phyloP scores from a whole-genome alignment of 2,113 vertebrate species.

The Gopherus flavomarginatus region DNA sequence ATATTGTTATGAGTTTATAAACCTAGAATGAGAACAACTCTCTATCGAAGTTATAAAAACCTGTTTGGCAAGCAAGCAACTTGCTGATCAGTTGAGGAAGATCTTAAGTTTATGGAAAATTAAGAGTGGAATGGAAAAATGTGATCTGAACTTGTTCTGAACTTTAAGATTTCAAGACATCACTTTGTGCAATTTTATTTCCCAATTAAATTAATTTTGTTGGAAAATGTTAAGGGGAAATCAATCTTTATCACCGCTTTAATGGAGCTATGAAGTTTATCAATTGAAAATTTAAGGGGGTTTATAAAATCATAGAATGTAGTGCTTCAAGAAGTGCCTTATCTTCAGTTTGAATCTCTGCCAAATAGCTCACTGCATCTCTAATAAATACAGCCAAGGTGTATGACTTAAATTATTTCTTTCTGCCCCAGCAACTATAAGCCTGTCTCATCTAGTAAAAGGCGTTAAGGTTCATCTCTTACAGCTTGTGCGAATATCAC shows the following conservation, averaged over 20 bases:
- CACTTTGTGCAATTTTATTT: background rate
- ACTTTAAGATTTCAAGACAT: background rate
- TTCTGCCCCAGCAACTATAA: background rate
- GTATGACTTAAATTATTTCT: background rate
- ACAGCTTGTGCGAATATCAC: background rate
- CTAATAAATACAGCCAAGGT: background rate
- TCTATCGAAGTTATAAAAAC: background rate
- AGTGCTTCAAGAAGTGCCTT: too few species aligned
- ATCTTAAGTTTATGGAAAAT: background rate
- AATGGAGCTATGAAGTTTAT: background rate
- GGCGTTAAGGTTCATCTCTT: background rate
- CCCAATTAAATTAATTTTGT: background rate
- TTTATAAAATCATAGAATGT: background rate
- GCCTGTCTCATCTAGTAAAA: background rate
- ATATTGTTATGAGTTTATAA: rapidly evolving
- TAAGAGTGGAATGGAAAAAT: background rate
- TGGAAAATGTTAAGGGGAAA: background rate
- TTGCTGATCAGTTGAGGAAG: background rate
- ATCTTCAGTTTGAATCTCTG: background rate
- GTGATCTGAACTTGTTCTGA: background rate
- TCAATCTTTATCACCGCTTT: background rate
- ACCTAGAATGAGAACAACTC: background rate
- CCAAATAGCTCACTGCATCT: background rate
- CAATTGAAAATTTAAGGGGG: background rate
- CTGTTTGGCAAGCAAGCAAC: background rate